A percentile compares a stretch with the other conserved stretches of the same genome.
phyloP scores from a whole-genome alignment of 2,888 invertebrate genomes.

The Drosophila mercatorum region DNA sequence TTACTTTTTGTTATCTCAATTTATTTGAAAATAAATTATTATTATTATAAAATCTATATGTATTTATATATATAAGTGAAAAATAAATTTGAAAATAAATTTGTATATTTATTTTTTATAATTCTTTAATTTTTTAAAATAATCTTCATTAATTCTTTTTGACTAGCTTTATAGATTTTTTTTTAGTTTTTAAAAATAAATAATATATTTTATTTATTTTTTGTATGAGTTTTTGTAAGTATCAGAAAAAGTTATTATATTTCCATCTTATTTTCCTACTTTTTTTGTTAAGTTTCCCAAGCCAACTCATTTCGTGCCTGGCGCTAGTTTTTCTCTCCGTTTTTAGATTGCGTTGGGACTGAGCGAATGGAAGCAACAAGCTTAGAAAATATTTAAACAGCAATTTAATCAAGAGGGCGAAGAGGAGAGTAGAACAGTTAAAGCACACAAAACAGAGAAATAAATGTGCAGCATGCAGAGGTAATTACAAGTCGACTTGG shows the following conservation, averaged over 20 bases:
- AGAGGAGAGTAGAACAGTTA: slow-evolving; percentile 6
- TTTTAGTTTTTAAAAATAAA: too few species aligned
- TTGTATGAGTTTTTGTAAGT: not conserved
- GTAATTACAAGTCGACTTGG: slow-evolving; percentile 68
- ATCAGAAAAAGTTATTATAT: not conserved
- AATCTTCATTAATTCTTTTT: too few species aligned
- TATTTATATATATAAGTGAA: too few species aligned
- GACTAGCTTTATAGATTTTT: too few species aligned
- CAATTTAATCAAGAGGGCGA: slow-evolving; percentile 64
- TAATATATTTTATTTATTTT: too few species aligned
- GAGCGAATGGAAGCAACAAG: slow-evolving; percentile 35
- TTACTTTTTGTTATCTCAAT: not conserved
- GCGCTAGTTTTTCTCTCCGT: slow-evolving; percentile 23
- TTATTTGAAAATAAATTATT: not conserved
- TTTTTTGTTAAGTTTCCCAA: not conserved
- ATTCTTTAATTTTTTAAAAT: too few species aligned
- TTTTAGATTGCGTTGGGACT: not conserved
- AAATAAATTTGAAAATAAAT: not conserved
- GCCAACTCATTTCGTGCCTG: slow-evolving; percentile 1
- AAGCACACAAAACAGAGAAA: slow-evolving; percentile 47
- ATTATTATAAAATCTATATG: too few species aligned
- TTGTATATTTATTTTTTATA: not conserved
- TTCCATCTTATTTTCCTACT: too few species aligned
- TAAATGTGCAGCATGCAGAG: slow-evolving; percentile 67
- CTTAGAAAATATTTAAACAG: slow-evolving; percentile 68